Base-by-base conservation (phyloP, 1,140 invertebrate species). In the Pinna nobilis region DNA sequence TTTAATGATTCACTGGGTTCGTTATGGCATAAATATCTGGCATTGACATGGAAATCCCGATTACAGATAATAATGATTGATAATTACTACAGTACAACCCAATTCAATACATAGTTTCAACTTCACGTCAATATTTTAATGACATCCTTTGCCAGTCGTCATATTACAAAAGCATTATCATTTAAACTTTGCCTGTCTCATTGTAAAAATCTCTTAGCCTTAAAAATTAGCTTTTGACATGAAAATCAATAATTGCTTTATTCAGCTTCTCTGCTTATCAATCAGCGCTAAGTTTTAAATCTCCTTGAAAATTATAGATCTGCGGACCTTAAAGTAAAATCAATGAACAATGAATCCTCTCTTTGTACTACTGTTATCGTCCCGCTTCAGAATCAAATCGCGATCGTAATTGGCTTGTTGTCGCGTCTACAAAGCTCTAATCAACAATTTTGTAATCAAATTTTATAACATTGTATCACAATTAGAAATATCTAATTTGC, bases 231-330 rank as follows among this genome's bases (percentile, higher is more conserved):
- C 59, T 63, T 63, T 63, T 63, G 59, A 63, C 59, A 63, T 63
- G 59, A 63, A 41, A 63, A 63, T 63, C 59, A 63, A 63, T 63
- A 63, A 41, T 63, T 44, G 39, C 59, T 63, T 63, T 63, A 63
- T 63, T 63, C 59, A 44, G 32, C 28, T 13, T 35, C 59, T 39
- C 35, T 63, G 59, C 39, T 63, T 63, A 63, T 63, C 59, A 63
- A 63, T 63, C 59, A 63, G 59, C 33, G 37, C 59, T 41, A 63
- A 63, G 39, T 35, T 63, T 63, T 63, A 63, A 63, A 63, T 63
- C 59, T 63, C 59, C 59, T 63, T 63, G 35, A 63, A 63, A 63
- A 63, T 63, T 63, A 63, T 63, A 63, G 59, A 63, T 63, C 39
- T 63, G 59, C 59, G 35, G 23, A 35, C 33, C 39, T 63, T 41